Evolutionary conservation across 2,888 invertebrate genomes (phyloP), one percentile per base, ranked within the genome.

Genomic region (Hylaea fasciaria): DNA sequence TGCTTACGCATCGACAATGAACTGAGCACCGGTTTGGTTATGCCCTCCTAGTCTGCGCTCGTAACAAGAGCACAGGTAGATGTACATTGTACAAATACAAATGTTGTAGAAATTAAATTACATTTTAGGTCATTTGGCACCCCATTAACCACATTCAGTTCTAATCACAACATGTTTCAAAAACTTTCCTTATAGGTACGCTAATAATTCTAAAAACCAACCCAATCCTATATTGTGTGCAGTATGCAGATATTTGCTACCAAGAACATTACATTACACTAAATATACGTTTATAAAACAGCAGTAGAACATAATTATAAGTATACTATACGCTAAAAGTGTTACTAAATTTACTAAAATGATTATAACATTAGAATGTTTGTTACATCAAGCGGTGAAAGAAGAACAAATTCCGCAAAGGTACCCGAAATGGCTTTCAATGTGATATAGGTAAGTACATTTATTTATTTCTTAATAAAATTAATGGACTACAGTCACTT

Each of bases 41-140:
- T 22, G 22, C n/a, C n/a, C n/a, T n/a, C n/a, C n/a, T n/a, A n/a
- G n/a, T n/a, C n/a, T n/a, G 9, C 9, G 32, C 32, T 32, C 32
- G 10, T 7, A 7, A 32, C 44, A 41, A 40, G 14, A 40, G 4
- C 14, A 1, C 40, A 13, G 8, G 8, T 14, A 40, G 13, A 5
- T 3, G 8, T 14, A 40, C 5, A 5, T 3, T 12, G 12, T 37
- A 37, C 11, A 14, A 40, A 72, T 48, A 29, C 49, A 66, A 57
- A 55, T 16, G 57, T 17, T 39, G 32, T 53, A 37, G 22, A 58
- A 47, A 29, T 16, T 32, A 43, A 29, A 14, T 37, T 43, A 39
- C 28, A 52, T 43, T 45, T 70, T 72, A 73, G 70, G 70, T 73
- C 66, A 67, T 70, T 72, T 74, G 76, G 71, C 70, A 71, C 68